These are phyloP conservation scores for Hippocampus kuda DNA, from an alignment of 2,797 vertebrate species.

Conservation along the genomic window DNA sequence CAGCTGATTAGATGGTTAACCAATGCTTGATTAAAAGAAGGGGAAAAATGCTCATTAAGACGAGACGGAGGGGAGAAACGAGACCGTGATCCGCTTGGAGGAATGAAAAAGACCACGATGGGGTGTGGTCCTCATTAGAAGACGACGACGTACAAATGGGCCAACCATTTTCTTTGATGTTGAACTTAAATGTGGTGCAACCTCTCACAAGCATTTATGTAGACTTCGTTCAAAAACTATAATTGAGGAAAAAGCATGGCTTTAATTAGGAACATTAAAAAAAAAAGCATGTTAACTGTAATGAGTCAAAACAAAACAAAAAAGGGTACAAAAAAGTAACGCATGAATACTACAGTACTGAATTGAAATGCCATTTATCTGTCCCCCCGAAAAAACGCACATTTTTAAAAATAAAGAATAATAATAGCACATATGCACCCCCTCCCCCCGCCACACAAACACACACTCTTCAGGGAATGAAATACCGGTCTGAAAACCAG, in stretches of 20 bases:
- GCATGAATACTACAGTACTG: no score
- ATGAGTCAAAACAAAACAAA: not conserved
- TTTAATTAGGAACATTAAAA: not conserved
- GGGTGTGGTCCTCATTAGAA: not conserved
- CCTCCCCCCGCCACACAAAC: no score
- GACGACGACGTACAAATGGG: not conserved
- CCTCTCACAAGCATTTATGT: not conserved
- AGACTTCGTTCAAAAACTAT: not conserved
- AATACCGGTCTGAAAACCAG: no score
- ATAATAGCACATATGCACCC: not conserved
- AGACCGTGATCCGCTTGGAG: conserved; percentile 4
- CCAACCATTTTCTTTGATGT: not conserved
- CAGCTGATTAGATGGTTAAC: conserved; percentile 55
- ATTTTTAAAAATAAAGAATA: not conserved
- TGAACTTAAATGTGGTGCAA: not conserved
- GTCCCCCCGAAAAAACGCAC: no score
- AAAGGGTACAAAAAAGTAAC: not conserved
- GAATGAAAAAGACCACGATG: not conserved
- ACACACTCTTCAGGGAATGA: no score
- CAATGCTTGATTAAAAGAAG: conserved; percentile 47
- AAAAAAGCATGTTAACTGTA: not conserved
- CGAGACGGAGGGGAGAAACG: conserved; percentile 37
- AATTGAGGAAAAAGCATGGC: not conserved
- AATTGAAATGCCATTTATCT: no score
- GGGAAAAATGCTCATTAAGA: conserved; percentile 27